phyloP scores from a whole-genome alignment of 1,140 invertebrate genomes.

The Meloidogyne exigua region DNA sequence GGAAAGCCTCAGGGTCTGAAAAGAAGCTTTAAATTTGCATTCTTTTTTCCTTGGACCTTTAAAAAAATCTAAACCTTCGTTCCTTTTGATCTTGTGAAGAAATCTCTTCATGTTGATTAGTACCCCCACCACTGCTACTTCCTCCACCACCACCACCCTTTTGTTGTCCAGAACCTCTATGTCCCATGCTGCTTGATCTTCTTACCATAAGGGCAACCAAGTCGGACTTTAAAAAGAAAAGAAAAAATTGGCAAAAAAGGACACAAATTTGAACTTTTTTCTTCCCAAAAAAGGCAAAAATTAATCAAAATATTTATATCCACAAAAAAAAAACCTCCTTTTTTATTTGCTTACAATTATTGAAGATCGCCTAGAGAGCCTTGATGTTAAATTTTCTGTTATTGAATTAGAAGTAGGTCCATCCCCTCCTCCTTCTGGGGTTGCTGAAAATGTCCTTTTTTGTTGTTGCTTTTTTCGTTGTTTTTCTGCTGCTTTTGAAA shows the following conservation, averaged over 20 bases:
- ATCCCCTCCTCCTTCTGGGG: conserved; percentile 8
- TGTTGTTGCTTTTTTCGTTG: neutral
- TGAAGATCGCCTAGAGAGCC: conserved; percentile 38
- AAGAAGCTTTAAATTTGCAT: too few relatives aligned
- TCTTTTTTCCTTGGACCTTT: too few relatives aligned
- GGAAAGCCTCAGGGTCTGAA: too few relatives aligned
- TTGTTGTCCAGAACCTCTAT: neutral
- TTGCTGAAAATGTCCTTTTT: conserved; percentile 10
- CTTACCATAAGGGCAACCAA: conserved; percentile 35
- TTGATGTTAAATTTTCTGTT: conserved; percentile 31
- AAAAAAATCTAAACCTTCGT: neutral
- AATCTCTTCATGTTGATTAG: neutral
- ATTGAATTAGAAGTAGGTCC: conserved; percentile 8
- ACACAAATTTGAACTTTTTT: too few relatives aligned
- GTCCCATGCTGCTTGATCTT: conserved; percentile 35
- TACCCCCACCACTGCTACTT: neutral
- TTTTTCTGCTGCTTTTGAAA: conserved; percentile 6
- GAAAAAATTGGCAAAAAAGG: neutral
- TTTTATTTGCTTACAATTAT: conserved; percentile 20
- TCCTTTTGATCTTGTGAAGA: conserved; percentile 4
- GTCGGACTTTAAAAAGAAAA: conserved; percentile 29
- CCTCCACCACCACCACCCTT: conserved; percentile 1
- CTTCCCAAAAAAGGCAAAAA: neutral
- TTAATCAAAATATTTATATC: neutral
- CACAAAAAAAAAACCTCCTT: too few relatives aligned